Conservation (phyloP, 1,140 invertebrate species). For the Drosophila orosa region DNA sequence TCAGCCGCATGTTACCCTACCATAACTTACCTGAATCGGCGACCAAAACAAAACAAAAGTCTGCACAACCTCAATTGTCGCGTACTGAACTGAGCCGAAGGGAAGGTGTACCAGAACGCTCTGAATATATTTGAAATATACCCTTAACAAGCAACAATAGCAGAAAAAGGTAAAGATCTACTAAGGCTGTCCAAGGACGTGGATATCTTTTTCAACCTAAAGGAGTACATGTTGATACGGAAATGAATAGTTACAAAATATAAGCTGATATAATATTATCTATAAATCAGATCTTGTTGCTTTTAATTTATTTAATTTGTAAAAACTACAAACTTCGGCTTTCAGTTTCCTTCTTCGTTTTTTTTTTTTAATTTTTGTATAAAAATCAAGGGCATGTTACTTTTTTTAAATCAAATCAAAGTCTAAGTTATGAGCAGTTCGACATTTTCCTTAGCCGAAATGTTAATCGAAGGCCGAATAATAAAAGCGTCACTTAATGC, state of each 20-base stretch:
- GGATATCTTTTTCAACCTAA: neutral
- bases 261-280: neutral
- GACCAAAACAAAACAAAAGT: constrained; percentile 15
- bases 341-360: neutral
- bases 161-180: constrained; percentile 45
- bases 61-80: constrained; percentile 40
- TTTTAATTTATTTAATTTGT: neutral
- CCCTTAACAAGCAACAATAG: constrained; percentile 1
- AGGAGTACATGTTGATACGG: neutral
- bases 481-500: neutral
- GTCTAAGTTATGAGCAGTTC: neutral
- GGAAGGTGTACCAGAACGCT: constrained; percentile 8
- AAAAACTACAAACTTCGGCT: neutral
- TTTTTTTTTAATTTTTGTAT: neutral
- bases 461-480: neutral
- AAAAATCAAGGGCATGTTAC: neutral
- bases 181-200: neutral
- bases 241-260: neutral
- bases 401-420: neutral
- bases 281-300: neutral
- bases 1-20: constrained; percentile 32
- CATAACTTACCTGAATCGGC: constrained; percentile 17
- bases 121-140: neutral
- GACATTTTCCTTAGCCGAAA: too few species aligned
- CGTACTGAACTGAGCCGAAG: constrained; percentile 18